Conservation (phyloP, 2,888 invertebrate genomes). For the Drosophila pseudotakahashii region DNA sequence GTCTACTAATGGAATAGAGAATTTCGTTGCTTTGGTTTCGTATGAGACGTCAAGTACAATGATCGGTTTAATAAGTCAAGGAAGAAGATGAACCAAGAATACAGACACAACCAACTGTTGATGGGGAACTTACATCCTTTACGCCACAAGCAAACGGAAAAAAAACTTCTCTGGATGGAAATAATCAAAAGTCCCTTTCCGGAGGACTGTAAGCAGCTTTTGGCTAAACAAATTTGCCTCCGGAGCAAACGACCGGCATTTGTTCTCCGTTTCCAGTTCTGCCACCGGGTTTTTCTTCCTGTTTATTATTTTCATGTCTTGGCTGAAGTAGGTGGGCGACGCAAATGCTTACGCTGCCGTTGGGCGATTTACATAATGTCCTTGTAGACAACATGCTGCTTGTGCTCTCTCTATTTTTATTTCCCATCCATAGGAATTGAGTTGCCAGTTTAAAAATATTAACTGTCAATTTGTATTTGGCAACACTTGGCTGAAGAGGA, state of each 20-base stretch:
- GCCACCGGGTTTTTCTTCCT: slow-evolving; percentile 49
- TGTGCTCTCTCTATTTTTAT: not conserved
- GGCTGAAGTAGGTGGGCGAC: not conserved
- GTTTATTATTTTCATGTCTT: slow-evolving; percentile 68
- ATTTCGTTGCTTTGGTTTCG: slow-evolving; percentile 40
- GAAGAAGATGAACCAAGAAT: slow-evolving; percentile 2
- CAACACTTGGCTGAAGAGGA: slow-evolving; percentile 66
- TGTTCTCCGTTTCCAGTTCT: slow-evolving; percentile 34
- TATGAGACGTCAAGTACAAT: slow-evolving; percentile 79
- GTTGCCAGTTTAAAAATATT: slow-evolving; percentile 81
- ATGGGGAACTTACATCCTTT: slow-evolving; percentile 15
- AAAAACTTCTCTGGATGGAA: slow-evolving; percentile 25
- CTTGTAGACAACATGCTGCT: slow-evolving; percentile 66
- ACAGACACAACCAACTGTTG: slow-evolving; percentile 31
- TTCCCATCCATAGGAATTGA: slow-evolving; percentile 18
- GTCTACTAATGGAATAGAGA: no score
- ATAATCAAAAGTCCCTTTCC: slow-evolving; percentile 51
- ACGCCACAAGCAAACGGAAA: slow-evolving; percentile 12
- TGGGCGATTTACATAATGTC: slow-evolving; percentile 81
- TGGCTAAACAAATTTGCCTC: slow-evolving; percentile 3
- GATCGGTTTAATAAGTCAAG: slow-evolving; percentile 83
- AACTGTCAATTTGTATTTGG: slow-evolving; percentile 82
- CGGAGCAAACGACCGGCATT: slow-evolving; percentile 23
- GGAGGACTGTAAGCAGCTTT: slow-evolving; percentile 47
- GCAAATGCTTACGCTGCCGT: slow-evolving; percentile 53